Evolutionary conservation across 2,797 vertebrate genomes (phyloP).

Genomic region (Pangasius larnaudii): DNA sequence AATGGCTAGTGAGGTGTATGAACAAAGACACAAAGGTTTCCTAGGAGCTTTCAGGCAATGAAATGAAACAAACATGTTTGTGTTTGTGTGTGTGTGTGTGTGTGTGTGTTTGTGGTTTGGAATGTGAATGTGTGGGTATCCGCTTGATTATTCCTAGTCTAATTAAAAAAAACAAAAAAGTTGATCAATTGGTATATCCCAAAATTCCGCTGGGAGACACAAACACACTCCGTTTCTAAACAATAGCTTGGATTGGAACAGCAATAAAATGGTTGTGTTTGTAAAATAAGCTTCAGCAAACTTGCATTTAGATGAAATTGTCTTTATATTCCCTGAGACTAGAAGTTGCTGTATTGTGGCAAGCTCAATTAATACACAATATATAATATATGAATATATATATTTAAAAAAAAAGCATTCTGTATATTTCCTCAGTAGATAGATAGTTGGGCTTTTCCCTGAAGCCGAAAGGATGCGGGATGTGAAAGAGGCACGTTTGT

Average conservation of each 20-base stretch:
- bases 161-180: neutral
- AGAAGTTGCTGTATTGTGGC: neutral
- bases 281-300: neutral
- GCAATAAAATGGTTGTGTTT: neutral
- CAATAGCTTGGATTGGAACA: too few relatives aligned
- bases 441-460: neutral
- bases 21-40: slow-evolving; percentile 39
- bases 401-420: neutral
- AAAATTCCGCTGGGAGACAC: neutral
- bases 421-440: neutral
- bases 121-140: slow-evolving; percentile 17
- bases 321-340: neutral
- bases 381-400: neutral
- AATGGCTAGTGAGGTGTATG: slow-evolving; percentile 15
- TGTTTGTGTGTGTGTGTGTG: slow-evolving; percentile 30
- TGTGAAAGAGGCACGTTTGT: neutral
- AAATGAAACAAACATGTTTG: slow-evolving; percentile 13
- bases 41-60: slow-evolving; percentile 36
- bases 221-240: neutral
- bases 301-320: neutral
- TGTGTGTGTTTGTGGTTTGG: slow-evolving; percentile 21
- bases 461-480: neutral
- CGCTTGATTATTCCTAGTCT: neutral
- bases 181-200: neutral
- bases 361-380: neutral